Evolutionary conservation across 2,113 vertebrate genomes (phyloP).

Genomic region (Neotragus pygmaeus): DNA sequence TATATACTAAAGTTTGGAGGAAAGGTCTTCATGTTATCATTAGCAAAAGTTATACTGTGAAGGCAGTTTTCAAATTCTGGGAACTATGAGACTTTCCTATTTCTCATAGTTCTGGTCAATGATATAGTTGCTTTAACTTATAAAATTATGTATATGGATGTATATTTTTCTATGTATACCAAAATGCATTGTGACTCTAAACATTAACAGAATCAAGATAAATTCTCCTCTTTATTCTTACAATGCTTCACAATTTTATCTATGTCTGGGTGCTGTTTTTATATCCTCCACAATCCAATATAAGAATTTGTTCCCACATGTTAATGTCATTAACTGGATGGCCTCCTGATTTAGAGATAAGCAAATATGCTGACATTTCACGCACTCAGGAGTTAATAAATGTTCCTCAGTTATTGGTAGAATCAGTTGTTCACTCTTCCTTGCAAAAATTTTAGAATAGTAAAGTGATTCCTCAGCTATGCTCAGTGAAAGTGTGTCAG

Average conservation of each 20-base stretch:
- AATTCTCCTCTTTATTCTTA: background rate
- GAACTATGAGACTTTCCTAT: background rate
- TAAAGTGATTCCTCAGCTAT: background rate
- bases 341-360: background rate
- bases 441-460: background rate
- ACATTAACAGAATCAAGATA: background rate
- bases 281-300: background rate
- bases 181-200: background rate
- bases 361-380: background rate
- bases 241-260: background rate
- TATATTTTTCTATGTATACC: no score
- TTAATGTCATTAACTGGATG: background rate
- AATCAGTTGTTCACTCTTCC: background rate
- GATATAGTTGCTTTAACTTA: background rate
- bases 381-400: background rate
- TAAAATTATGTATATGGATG: background rate
- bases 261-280: background rate
- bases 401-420: background rate
- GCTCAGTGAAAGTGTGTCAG: background rate
- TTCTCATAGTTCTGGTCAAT: background rate
- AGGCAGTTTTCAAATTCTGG: background rate
- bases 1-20: no score
- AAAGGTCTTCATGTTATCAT: background rate
- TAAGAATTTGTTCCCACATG: accelerated
- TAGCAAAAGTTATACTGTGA: background rate